A percentile compares a stretch with the other conserved stretches of the same genome.
These are phyloP conservation scores for Chironomus riparius DNA, from an alignment of 2,888 invertebrate genomes.

Conservation along the genomic window DNA sequence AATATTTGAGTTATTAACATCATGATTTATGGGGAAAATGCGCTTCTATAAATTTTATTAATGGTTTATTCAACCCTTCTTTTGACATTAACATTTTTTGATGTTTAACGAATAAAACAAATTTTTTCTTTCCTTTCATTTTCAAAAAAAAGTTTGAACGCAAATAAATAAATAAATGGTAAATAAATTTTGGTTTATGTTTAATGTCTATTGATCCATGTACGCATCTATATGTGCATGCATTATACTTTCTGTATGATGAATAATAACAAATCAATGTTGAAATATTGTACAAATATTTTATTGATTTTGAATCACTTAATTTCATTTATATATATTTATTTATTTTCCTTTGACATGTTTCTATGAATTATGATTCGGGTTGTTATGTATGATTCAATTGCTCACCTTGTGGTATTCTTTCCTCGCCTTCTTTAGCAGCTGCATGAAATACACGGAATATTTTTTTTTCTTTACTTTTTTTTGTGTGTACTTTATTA, in stretches of 20 bases:
- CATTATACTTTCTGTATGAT: not conserved
- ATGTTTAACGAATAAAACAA: too few species aligned
- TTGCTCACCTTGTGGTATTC: slow-evolving; percentile 56
- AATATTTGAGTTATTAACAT: too few species aligned
- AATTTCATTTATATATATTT: not conserved
- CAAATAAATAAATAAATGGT: not conserved
- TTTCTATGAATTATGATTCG: not conserved
- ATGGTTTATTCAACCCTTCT: too few species aligned
- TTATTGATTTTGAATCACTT: slow-evolving; percentile 4
- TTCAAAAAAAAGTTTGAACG: not conserved
- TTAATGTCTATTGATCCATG: not conserved
- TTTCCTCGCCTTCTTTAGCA: slow-evolving; percentile 58
- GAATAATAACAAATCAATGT: not conserved
- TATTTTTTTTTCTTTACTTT: slow-evolving; percentile 1
- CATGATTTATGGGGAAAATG: too few species aligned
- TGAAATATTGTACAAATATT: not conserved
- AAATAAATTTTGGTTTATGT: not conserved
- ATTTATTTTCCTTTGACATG: not conserved
- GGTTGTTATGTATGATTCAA: slow-evolving; percentile 26
- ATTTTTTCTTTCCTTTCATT: too few species aligned
- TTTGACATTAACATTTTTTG: too few species aligned
- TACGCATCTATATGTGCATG: not conserved
- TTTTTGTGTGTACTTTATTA: not conserved
- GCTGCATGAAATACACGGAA: slow-evolving; percentile 40
- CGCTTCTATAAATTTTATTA: too few species aligned